Percentiles rank a stretch among this genome's conserved stretches.
Evolutionary conservation across 2,113 vertebrate genomes (phyloP).

Genomic region (Clarias gariepinus): DNA sequence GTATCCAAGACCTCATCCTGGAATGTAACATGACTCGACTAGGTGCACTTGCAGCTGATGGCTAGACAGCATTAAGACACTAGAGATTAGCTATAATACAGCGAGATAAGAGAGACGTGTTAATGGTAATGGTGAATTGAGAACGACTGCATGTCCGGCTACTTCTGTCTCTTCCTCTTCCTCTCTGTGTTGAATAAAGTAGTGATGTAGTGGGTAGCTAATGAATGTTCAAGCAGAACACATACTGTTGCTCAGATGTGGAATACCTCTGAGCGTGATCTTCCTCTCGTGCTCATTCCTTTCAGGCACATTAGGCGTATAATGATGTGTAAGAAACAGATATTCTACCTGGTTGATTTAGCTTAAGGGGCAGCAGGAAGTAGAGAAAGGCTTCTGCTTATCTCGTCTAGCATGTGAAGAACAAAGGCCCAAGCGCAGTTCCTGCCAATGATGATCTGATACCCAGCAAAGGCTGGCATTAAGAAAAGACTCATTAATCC

Average conservation of each 20-base stretch:
- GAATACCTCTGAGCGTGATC: not conserved
- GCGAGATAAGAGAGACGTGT: conserved; percentile 63
- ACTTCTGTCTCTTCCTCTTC: conserved; percentile 43
- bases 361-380: not conserved
- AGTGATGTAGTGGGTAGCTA: not conserved
- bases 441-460: not conserved
- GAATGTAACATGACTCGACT: conserved; percentile 20
- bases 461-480: not conserved
- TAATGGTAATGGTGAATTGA: not conserved
- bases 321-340: not conserved
- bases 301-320: not conserved
- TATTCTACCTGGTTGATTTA: not conserved
- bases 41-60: conserved; percentile 18
- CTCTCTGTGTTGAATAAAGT: not conserved
- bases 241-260: not conserved
- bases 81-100: conserved; percentile 45
- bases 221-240: not conserved
- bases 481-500: conserved; percentile 41
- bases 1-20: not conserved
- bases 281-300: not conserved
- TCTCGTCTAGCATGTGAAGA: not conserved
- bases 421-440: not conserved
- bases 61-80: conserved; percentile 41
- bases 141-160: not conserved
- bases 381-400: not conserved